Conservation (phyloP, 2,113 vertebrate species). For the Marmota monax region DNA sequence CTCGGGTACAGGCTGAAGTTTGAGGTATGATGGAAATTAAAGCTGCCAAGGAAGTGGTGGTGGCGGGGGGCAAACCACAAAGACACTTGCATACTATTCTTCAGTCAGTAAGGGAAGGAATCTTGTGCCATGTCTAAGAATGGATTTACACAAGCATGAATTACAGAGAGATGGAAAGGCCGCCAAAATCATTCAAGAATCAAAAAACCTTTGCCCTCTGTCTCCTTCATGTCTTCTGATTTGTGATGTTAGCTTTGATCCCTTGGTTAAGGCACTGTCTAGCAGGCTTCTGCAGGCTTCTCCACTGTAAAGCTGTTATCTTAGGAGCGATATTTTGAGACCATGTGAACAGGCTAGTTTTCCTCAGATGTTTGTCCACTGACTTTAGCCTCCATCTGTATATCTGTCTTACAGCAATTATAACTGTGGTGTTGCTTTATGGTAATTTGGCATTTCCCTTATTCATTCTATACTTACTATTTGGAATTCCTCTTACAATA, state of each 20-base stretch:
- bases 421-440: background rate
- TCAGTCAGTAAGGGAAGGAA: background rate
- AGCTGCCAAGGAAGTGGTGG: background rate
- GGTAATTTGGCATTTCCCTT: background rate
- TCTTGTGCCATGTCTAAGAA: background rate
- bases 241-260: background rate
- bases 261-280: background rate
- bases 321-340: background rate
- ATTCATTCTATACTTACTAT: background rate
- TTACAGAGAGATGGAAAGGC: background rate
- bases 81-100: background rate
- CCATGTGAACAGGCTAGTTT: background rate
- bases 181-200: background rate
- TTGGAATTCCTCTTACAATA: background rate
- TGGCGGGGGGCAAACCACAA: background rate
- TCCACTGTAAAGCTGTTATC: background rate
- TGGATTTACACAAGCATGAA: constrained; percentile 8
- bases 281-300: background rate
- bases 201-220: background rate
- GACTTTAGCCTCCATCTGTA: background rate
- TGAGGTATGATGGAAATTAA: background rate
- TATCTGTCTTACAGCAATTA: background rate
- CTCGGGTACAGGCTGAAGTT: background rate
- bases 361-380: background rate
- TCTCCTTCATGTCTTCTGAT: background rate